These are phyloP conservation scores for Blomia tropicalis DNA, from an alignment of 2,888 invertebrate species.

Conservation along the genomic window DNA sequence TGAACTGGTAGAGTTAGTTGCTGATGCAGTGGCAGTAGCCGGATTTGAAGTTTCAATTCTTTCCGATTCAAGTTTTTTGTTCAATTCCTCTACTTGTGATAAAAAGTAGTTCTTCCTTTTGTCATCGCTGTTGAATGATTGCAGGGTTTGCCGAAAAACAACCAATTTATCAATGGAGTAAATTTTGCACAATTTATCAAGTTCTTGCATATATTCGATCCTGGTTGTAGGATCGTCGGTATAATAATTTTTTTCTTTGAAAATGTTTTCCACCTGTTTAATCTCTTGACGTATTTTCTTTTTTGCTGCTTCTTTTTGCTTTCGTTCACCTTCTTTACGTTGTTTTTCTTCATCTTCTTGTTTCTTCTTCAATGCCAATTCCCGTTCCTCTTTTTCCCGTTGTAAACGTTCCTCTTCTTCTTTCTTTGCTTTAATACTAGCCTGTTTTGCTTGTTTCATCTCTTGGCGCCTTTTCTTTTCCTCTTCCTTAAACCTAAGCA, in stretches of 20 bases:
- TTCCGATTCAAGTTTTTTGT: constrained; percentile 60
- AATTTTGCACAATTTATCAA: constrained; percentile 75
- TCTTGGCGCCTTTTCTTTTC: constrained; percentile 79
- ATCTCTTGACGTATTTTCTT: constrained; percentile 69
- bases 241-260: constrained; percentile 39
- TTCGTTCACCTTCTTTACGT: constrained; percentile 29
- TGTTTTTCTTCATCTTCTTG: constrained; percentile 41
- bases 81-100: constrained; percentile 49
- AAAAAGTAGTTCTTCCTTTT: constrained; percentile 16
- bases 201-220: constrained; percentile 68
- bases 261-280: constrained; percentile 41
- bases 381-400: constrained; percentile 46
- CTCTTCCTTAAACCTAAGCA: constrained; percentile 76
- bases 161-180: constrained; percentile 37
- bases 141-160: constrained; percentile 32
- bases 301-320: constrained; percentile 51
- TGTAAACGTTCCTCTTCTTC: constrained; percentile 68
- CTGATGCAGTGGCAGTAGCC: not conserved
- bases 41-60: constrained; percentile 38
- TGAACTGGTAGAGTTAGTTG: not conserved
- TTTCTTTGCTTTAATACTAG: constrained; percentile 48
- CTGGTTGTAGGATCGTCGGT: constrained; percentile 52
- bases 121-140: constrained; percentile 27
- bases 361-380: constrained; percentile 51
- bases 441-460: constrained; percentile 61